Conservation (phyloP, 2,113 vertebrate species). For the Cephalopholis sonnerati region DNA sequence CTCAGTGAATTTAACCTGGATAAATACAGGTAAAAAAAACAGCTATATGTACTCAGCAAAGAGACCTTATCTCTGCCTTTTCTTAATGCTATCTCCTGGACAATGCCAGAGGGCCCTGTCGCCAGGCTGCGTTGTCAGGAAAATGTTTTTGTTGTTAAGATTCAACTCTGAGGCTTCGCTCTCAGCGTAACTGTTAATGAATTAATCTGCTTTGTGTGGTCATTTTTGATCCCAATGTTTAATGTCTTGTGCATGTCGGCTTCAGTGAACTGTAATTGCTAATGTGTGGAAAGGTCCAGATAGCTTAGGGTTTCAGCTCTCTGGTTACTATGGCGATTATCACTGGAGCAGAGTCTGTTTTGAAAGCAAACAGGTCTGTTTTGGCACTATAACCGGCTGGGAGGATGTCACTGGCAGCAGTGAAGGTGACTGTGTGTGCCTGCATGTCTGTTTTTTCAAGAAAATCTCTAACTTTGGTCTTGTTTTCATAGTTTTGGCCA, state of each 20-base stretch:
- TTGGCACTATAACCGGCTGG: conserved; percentile 62
- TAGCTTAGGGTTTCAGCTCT: conserved; percentile 50
- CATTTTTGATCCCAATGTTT: conserved; percentile 56
- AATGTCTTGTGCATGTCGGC: conserved; percentile 27
- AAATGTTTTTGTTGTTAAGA: conserved; percentile 27
- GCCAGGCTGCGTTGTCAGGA: conserved; percentile 41
- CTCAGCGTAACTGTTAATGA: conserved; percentile 46
- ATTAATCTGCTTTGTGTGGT: conserved; percentile 48
- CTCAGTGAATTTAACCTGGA: background rate
- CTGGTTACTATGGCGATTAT: conserved; percentile 83
- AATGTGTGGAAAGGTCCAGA: conserved; percentile 57
- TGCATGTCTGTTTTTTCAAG: conserved; percentile 3
- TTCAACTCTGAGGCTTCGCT: conserved; percentile 16
- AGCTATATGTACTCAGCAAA: conserved; percentile 18
- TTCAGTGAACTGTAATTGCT: conserved; percentile 48
- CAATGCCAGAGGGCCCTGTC: conserved; percentile 1
- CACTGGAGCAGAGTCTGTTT: conserved; percentile 76
- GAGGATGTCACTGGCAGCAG: conserved; percentile 47
- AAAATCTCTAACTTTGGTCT: background rate
- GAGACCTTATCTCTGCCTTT: conserved; percentile 48
- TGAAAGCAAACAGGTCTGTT: conserved; percentile 85
- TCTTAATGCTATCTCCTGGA: conserved; percentile 22
- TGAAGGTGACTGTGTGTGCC: conserved; percentile 42
- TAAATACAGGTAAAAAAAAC: conserved; percentile 1
- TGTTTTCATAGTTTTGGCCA: background rate